Evolutionary conservation across 2,797 vertebrate species (phyloP), one percentile per base, ranked within the genome.

Genomic region (Harpagifer antarcticus): DNA sequence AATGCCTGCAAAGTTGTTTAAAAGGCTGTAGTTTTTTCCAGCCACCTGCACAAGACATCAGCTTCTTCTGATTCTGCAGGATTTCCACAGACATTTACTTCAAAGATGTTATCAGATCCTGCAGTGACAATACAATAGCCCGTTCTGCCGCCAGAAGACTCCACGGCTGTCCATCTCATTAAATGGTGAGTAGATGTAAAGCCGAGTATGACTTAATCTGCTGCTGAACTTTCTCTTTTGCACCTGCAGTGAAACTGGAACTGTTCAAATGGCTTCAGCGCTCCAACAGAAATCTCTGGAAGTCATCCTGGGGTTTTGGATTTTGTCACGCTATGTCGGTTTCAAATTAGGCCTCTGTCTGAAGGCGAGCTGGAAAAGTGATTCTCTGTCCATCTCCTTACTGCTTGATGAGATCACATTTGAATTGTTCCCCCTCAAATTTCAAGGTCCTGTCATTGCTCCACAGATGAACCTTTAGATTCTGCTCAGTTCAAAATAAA

Each of bases 41-140:
- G 72, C 88, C 88, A 92, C 88, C 89, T 91, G 91, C 74, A 68
- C 72, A 90, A 89, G 52, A 67, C 86, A 92, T 90, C 83, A 82
- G 72, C 64, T 17, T 71, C 68, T 19, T 74, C 74, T 74, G 77
- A 47, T 5, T 64, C 60, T 44, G 61, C 65, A 43, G 48, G 63
- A 61, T 74, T 73, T 84, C 63, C 55, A 56, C 33, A 2, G 40
- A 66, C 43, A 12, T 50, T 50, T 15, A 63, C 27, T 55, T 65
- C 1, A 13, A 52, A 63, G 49, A 74, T n/a, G 45, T 79, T 71
- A 73, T 90, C 68, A 75, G 72, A 89, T 67, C 23, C 5, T 15
- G 71, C 43, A 19, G 42, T 69, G 44, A 54, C 54, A 44, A 57
- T 70, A 68, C 48, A 79, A 72, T 59, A 62, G 59, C 2, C 69